Conservation (phyloP, 2,113 vertebrate genomes). For the Rhagologus leucostigma region DNA sequence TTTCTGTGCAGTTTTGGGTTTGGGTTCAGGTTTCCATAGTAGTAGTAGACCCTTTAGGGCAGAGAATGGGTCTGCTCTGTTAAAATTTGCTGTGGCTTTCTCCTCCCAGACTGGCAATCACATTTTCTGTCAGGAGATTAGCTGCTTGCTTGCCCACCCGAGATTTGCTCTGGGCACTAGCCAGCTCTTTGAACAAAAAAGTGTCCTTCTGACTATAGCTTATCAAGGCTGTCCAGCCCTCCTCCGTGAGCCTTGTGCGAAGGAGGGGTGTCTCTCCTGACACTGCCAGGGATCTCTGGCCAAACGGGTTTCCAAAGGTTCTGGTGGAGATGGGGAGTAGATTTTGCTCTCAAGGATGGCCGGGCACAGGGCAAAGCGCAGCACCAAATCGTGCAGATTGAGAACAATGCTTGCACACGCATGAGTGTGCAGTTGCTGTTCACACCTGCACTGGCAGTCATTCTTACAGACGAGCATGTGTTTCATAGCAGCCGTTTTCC, state of each 20-base stretch:
- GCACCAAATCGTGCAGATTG: background rate
- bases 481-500: background rate
- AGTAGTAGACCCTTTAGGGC: background rate
- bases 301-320: accelerated
- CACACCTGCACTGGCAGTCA: background rate
- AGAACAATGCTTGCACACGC: background rate
- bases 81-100: background rate
- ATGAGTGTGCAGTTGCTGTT: background rate
- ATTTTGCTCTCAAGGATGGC: background rate
- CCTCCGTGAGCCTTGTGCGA: accelerated
- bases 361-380: accelerated
- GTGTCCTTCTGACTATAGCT: background rate
- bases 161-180: background rate
- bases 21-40: background rate
- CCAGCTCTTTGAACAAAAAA: slow-evolving; percentile 8
- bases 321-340: background rate
- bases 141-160: background rate
- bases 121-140: background rate
- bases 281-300: background rate
- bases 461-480: background rate
- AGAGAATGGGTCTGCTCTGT: background rate
- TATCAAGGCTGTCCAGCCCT: background rate
- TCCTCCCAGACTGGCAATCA: background rate
- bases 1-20: background rate
- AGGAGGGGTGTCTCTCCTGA: background rate